A percentile compares a stretch with the other conserved stretches of the same genome.
phyloP scores from a whole-genome alignment of 2,113 vertebrate species.

The Lycaon pictus region DNA sequence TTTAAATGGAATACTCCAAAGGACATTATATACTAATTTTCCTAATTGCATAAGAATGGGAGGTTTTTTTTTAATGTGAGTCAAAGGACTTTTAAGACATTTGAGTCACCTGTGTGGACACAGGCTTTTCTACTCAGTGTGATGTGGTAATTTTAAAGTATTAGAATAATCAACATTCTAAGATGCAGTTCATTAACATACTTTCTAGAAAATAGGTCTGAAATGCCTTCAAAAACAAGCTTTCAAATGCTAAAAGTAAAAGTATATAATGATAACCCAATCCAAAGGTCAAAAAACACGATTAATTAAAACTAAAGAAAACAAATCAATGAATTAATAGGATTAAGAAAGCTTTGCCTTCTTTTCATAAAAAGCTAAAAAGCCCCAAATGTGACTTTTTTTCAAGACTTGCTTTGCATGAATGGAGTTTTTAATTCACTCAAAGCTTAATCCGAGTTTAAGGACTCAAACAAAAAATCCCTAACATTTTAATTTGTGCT shows the following conservation, averaged over 20 bases:
- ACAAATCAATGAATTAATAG: constrained; percentile 47
- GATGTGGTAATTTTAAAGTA: constrained; percentile 20
- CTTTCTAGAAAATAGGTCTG: constrained; percentile 36
- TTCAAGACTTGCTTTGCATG: not conserved
- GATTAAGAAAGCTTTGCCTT: constrained; percentile 52
- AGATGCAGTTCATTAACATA: constrained; percentile 51
- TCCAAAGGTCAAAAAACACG: constrained; percentile 7
- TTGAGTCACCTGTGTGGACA: not conserved
- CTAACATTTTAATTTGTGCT: constrained; percentile 30
- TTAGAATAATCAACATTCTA: constrained; percentile 57
- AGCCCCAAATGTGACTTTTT: constrained; percentile 29
- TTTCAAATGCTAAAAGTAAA: constrained; percentile 40
- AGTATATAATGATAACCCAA: not conserved
- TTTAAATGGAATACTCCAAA: constrained; percentile 49
- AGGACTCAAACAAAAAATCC: constrained; percentile 41
- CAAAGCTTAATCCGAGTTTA: constrained; percentile 63
- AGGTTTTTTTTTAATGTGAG: not conserved
- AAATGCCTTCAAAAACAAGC: constrained; percentile 28
- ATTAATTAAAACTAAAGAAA: constrained; percentile 57
- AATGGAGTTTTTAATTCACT: constrained; percentile 56
- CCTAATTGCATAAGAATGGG: not conserved
- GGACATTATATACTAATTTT: constrained; percentile 40
- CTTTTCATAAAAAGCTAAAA: constrained; percentile 48
- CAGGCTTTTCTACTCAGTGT: constrained; percentile 39
- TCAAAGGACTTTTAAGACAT: constrained; percentile 32